Evolutionary conservation across 2,113 vertebrate species (phyloP), one percentile per base, ranked within the genome.

Genomic region (Paramormyrops kingsleyae): DNA sequence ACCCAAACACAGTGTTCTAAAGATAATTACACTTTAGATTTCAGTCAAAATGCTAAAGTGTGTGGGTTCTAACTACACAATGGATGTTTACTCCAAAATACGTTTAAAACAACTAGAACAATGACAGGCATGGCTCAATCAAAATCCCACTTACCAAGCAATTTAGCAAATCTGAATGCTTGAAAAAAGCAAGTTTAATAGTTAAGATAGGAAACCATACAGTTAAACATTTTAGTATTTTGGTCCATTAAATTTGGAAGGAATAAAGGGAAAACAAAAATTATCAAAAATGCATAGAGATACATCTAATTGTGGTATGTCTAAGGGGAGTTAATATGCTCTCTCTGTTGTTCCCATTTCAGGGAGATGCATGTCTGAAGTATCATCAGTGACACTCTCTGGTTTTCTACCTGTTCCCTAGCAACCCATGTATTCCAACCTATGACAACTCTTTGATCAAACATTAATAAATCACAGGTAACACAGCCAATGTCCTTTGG

Each of bases 391-490:
- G 77, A 88, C 77, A 91, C 88, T 89, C 91, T 90, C 52, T 90
- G 83, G 89, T 86, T 91, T 92, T 92, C 52, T 70, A 39, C 52
- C 21, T 42, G 93, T 95, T 92, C 93, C 93, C 91, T 92, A 93
- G 94, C 94, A 94, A 94, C 93, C 24, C 66, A 44, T 66, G 53
- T 19, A 47, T 62, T 87, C 90, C 91, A 83, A 92, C 92, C 91
- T 90, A 89, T 90, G 90, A 84, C 90, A 90, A 56, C 86, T 56
- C 91, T 93, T 94, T 93, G 91, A 93, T 92, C 91, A 90, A 87
- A 91, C 91, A 91, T 93, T 94, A 93, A 94, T 94, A 94, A 94
- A 94, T 92, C 93, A 94, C 84, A 49, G 66, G 90, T 17, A 89
- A 94, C 93, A 94, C 92, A 94, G 90, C 44, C 87, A 90, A 90